Conservation (phyloP, 2,113 vertebrate genomes). For the Aegypius monachus region DNA sequence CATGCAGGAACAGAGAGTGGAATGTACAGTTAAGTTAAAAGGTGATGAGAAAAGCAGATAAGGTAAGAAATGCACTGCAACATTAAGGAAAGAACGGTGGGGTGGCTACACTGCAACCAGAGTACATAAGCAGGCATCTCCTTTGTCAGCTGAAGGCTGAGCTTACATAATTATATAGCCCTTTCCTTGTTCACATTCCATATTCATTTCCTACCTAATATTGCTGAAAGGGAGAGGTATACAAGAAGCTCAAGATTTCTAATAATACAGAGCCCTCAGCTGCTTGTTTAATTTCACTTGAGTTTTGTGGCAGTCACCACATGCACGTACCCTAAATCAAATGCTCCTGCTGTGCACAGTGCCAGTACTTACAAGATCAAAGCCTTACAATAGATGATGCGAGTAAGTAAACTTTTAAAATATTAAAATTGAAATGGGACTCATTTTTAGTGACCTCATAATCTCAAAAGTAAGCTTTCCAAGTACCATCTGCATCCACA, state of each 20-base stretch:
- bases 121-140: neutral
- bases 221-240: neutral
- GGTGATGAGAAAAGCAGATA: neutral
- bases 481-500: neutral
- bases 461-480: neutral
- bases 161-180: neutral
- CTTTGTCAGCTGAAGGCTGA: neutral
- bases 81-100: neutral
- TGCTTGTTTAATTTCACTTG: conserved; percentile 41
- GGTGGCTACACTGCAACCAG: neutral
- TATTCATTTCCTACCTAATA: neutral
- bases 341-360: conserved; percentile 53
- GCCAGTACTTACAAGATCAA: conserved; percentile 52
- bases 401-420: conserved; percentile 29
- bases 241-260: conserved; percentile 14
- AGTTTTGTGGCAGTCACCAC: conserved; percentile 13
- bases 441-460: neutral
- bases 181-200: neutral
- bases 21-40: neutral
- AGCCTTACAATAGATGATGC: neutral
- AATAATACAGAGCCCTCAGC: conserved; percentile 34
- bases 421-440: conserved; percentile 26
- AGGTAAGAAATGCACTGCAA: neutral
- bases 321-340: conserved; percentile 40
- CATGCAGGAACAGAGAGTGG: neutral